Percentiles rank a stretch among this genome's conserved stretches.
These are phyloP conservation scores for Huso huso DNA, from an alignment of 2,797 vertebrate genomes.

Conservation along the genomic window DNA sequence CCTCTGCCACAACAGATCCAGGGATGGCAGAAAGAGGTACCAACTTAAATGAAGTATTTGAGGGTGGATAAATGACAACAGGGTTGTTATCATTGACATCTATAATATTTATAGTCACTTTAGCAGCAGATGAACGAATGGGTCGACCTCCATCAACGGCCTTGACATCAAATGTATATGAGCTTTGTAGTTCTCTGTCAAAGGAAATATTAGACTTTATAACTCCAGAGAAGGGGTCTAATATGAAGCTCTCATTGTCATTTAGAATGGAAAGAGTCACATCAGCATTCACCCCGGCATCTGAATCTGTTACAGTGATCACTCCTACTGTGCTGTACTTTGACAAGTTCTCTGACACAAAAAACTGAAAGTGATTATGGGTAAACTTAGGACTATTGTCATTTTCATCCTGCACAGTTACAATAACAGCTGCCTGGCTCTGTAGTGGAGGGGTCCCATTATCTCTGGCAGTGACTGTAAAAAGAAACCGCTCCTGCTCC, in stretches of 20 bases:
- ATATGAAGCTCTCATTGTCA: slow-evolving; percentile 94
- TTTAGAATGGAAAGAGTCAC: slow-evolving; percentile 93
- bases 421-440: slow-evolving; percentile 92
- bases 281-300: slow-evolving; percentile 94
- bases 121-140: slow-evolving; percentile 88
- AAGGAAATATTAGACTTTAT: slow-evolving; percentile 98
- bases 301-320: slow-evolving; percentile 94
- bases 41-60: slow-evolving; percentile 94
- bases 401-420: slow-evolving; percentile 93
- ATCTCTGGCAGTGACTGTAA: slow-evolving; percentile 95
- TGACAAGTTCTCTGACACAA: slow-evolving; percentile 97
- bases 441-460: slow-evolving; percentile 94
- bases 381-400: slow-evolving; percentile 98
- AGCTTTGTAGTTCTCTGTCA: slow-evolving; percentile 94
- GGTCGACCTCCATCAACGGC: slow-evolving; percentile 89
- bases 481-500: slow-evolving; percentile 92
- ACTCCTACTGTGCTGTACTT: slow-evolving; percentile 97
- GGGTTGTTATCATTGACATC: slow-evolving; percentile 97
- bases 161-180: slow-evolving; percentile 94
- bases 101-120: slow-evolving; percentile 98
- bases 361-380: slow-evolving; percentile 98
- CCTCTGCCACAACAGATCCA: slow-evolving; percentile 91
- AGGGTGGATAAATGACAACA: slow-evolving; percentile 87
- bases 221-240: slow-evolving; percentile 91
- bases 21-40: slow-evolving; percentile 94